Evolutionary conservation across 2,113 vertebrate genomes (phyloP).

Genomic region (Collichthys lucidus): DNA sequence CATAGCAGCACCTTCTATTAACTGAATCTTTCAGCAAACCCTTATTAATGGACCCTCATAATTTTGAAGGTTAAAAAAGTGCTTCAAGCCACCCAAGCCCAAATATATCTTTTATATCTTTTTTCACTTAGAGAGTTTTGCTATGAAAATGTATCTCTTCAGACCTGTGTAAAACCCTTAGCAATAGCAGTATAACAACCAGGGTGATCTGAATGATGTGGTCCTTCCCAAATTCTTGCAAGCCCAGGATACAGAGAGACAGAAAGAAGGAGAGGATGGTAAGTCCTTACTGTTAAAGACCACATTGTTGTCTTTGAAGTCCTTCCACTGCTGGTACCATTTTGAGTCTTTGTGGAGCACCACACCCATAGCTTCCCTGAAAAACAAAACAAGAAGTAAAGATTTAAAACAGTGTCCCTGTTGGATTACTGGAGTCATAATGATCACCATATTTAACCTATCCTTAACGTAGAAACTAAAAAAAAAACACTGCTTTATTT

Average conservation of each 20-base stretch:
- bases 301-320: slow-evolving; percentile 97
- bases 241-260: not conserved
- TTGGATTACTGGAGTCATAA: not conserved
- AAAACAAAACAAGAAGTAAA: slow-evolving; percentile 39
- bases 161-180: not conserved
- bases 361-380: slow-evolving; percentile 93
- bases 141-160: not conserved
- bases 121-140: not conserved
- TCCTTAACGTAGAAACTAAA: no score
- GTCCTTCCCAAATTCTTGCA: not conserved
- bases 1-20: not conserved
- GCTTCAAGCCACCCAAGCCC: not conserved
- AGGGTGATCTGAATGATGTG: not conserved
- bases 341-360: slow-evolving; percentile 98
- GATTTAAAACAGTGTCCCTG: not conserved
- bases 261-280: not conserved
- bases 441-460: slow-evolving; percentile 1
- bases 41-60: not conserved
- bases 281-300: slow-evolving; percentile 93
- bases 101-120: not conserved
- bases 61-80: not conserved
- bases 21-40: not conserved
- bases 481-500: not conserved
- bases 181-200: not conserved
- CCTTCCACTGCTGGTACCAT: slow-evolving; percentile 99